Evolutionary conservation across 2,113 vertebrate genomes (phyloP), one percentile per base, ranked within the genome.

Genomic region (Peromyscus polionotus): DNA sequence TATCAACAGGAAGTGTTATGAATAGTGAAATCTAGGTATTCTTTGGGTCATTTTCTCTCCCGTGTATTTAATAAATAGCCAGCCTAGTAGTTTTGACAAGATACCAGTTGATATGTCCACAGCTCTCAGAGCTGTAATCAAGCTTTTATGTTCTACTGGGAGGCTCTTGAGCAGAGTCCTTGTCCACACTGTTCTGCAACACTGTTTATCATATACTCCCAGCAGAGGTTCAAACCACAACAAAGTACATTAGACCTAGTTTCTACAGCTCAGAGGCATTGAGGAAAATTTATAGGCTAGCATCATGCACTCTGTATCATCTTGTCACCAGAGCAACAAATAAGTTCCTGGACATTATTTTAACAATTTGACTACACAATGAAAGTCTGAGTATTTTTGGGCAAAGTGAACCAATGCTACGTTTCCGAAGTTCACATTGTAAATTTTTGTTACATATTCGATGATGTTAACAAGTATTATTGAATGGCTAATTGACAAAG

Each of bases 41-140:
- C 91, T 91, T 77, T 39, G 36, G 59, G 17, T 42, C 67, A 73
- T 95, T 96, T 92, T 91, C 75, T 96, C 85, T 96, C 76, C 94
- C 76, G 6, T 36, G 0, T 65, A 45, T 67, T 91, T 96, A 90
- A 96, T 89, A 93, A 95, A 96, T 67, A 80, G 76, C 24, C 85
- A 92, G 93, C 54, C 72, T 88, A 45, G 39, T 73, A 91, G 86
- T 83, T 95, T 1, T 93, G 96, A 91, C 80, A 81, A 26, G 10
- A 17, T 45, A 26, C 70, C 11, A 31, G 80, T 75, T 85, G 76
- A 88, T 76, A 90, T 85, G 88, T 72, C 63, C 59, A 76, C 5
- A 0, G n/a, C 51, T 72, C 31, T 45, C 76, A 88, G n/a, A 95
- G 85, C 28, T 61, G 19, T 90, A 0, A 17, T 86, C 67, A 48